A percentile compares a stretch with the other conserved stretches of the same genome.
phyloP scores from a whole-genome alignment of 1,140 invertebrate species.

The Helicoverpa armigera region DNA sequence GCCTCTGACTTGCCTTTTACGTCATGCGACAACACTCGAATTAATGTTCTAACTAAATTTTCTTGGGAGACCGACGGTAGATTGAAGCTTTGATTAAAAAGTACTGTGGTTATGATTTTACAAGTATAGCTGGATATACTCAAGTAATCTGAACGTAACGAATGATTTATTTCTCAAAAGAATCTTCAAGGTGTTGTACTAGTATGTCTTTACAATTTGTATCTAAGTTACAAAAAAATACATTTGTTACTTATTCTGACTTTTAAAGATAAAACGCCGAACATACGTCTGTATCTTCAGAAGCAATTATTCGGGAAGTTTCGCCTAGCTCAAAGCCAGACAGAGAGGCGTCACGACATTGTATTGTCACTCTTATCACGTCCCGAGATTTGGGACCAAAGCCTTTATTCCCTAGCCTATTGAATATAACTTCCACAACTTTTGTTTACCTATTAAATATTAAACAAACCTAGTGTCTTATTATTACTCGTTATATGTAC shows the following conservation, averaged over 20 bases:
- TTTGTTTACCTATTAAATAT: conserved; percentile 59
- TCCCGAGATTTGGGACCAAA: conserved; percentile 57
- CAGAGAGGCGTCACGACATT: conserved; percentile 59
- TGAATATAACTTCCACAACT: conserved; percentile 59
- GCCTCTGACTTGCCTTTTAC: conserved; percentile 39
- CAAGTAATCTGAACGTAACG: no score
- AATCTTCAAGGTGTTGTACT: no score
- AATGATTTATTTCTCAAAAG: no score
- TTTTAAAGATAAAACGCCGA: conserved; percentile 14
- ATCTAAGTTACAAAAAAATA: not conserved
- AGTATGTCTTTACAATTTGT: no score
- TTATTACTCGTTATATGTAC: no score
- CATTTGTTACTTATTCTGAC: not conserved
- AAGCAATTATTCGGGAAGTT: conserved; percentile 33
- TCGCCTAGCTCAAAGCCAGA: conserved; percentile 53
- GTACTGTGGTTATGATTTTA: not conserved
- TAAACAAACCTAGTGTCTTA: conserved; percentile 32
- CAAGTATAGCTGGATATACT: no score
- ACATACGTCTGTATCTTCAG: conserved; percentile 3
- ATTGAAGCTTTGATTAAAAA: not conserved
- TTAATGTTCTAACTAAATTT: conserved; percentile 42
- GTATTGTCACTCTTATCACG: conserved; percentile 66
- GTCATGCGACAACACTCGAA: conserved; percentile 47
- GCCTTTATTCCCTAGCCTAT: conserved; percentile 59
- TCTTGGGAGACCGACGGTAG: not conserved